These are phyloP conservation scores for Drosophila subobscura DNA, from an alignment of 1,140 invertebrate species.

Conservation along the genomic window DNA sequence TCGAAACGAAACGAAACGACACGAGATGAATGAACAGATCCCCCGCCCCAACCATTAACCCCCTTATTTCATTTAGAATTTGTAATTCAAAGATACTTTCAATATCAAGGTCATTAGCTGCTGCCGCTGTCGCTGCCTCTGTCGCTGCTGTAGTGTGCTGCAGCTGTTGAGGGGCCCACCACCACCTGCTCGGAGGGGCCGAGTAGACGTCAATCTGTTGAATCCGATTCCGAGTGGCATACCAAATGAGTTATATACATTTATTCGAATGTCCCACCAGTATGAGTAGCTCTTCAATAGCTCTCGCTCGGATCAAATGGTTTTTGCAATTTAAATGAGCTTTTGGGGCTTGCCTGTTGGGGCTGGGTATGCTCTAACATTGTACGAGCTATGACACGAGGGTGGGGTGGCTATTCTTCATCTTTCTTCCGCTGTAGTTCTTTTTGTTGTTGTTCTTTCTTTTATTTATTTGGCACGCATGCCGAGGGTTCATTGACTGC, in stretches of 20 bases:
- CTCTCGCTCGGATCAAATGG: constrained; percentile 11
- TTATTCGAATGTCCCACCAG: neutral
- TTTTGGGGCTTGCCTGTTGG: no score
- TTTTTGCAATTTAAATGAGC: constrained; percentile 66
- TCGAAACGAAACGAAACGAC: constrained; percentile 58
- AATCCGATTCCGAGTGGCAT: constrained; percentile 56
- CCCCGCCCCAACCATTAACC: constrained; percentile 19
- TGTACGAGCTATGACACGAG: no score
- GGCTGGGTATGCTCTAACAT: no score
- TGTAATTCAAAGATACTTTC: constrained; percentile 67
- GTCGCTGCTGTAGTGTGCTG: constrained; percentile 22
- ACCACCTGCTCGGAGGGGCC: constrained; percentile 34
- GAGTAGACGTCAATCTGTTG: constrained; percentile 33
- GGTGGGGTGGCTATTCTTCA: constrained; percentile 22
- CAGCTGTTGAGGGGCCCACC: constrained; percentile 28
- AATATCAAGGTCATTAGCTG: constrained; percentile 79
- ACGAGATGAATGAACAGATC: constrained; percentile 67
- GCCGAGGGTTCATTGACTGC: constrained; percentile 68
- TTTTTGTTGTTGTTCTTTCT: constrained; percentile 17
- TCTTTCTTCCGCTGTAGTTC: constrained; percentile 18
- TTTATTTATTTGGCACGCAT: constrained; percentile 59
- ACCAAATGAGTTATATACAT: constrained; percentile 46
- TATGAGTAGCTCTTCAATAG: neutral
- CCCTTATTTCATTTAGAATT: constrained; percentile 43
- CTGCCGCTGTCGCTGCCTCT: constrained; percentile 35